Base-by-base conservation (phyloP, 2,113 vertebrate genomes). In the Microtus montanus region DNA sequence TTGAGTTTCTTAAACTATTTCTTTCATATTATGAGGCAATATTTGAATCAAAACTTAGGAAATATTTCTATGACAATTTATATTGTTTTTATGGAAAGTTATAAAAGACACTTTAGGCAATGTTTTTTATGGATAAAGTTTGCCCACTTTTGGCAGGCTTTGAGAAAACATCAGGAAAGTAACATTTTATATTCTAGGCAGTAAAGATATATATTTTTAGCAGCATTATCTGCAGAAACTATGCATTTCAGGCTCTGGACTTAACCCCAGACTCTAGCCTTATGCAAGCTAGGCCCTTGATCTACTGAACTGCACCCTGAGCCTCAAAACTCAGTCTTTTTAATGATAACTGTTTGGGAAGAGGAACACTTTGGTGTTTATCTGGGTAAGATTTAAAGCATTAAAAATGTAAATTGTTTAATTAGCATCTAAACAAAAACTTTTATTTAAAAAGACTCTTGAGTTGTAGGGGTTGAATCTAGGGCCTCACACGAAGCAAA, bases 11-110 rank as follows among this genome's bases (percentile, higher is more conserved):
- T 91, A 74, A 91, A 61, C 78, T 52, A 22, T 77, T 95, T 95
- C 44, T 95, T 5, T 91, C 88, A 79, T 94, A 26, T 84, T 92
- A 70, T 80, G 66, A 41, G 91, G 73, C 30, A 95, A 33, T 63
- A 83, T 38, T 94, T 96, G 52, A 89, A 74, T 74, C 87, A 96
- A 96, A 95, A 80, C 79, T 82, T 80, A 61, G 82, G 90, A n/a
- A 87, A 71, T 89, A 70, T 83, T 96, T 95, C 17, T 88, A 0
- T 78, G 89, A 52, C 68, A 89, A 54, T 54, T 47, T 68, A 41
- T 73, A 80, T 87, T 73, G 6, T 13, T 97, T 92, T 85, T 85
- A 44, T 77, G 91, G 78, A 47, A 95, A 87, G 10, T 78, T 71
- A 74, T 78, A 73, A 96, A 95, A 90, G 17, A 20, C 35, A 2